These are phyloP conservation scores for Drosophila phalerata DNA, from an alignment of 2,888 invertebrate genomes.

Conservation along the genomic window DNA sequence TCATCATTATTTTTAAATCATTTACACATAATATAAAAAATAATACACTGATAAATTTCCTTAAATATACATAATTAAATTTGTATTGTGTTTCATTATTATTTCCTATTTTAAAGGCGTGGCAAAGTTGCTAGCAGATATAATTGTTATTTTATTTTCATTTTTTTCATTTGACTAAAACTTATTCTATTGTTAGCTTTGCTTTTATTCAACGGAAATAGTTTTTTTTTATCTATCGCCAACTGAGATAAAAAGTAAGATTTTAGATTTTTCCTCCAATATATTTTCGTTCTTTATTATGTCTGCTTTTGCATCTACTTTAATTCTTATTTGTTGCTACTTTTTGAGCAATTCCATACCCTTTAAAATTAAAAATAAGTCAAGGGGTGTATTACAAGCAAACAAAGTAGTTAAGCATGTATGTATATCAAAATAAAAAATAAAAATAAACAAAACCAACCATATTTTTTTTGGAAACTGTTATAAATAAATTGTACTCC, in stretches of 20 bases:
- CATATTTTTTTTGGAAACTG: background rate
- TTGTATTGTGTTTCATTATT: too few species aligned
- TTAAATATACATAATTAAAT: too few species aligned
- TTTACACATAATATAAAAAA: too few species aligned
- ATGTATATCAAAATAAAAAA: background rate
- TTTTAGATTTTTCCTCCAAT: constrained; percentile 37
- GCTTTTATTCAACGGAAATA: constrained; percentile 62
- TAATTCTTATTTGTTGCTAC: constrained; percentile 20
- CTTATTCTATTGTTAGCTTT: constrained; percentile 45
- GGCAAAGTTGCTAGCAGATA: background rate
- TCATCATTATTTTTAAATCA: too few species aligned
- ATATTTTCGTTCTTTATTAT: constrained; percentile 22
- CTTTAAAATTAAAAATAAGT: constrained; percentile 3
- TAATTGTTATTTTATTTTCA: constrained; percentile 25
- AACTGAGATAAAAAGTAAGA: constrained; percentile 22
- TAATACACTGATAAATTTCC: background rate
- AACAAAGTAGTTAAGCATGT: background rate
- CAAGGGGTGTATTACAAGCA: background rate
- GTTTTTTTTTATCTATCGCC: constrained; percentile 64
- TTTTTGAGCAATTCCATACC: constrained; percentile 35
- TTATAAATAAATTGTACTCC: too few species aligned
- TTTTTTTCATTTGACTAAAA: constrained; percentile 33
- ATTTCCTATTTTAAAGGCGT: background rate
- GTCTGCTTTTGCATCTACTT: constrained; percentile 16
- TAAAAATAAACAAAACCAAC: background rate